Evolutionary conservation across 2,113 vertebrate genomes (phyloP).

Genomic region (Mirza zaza): DNA sequence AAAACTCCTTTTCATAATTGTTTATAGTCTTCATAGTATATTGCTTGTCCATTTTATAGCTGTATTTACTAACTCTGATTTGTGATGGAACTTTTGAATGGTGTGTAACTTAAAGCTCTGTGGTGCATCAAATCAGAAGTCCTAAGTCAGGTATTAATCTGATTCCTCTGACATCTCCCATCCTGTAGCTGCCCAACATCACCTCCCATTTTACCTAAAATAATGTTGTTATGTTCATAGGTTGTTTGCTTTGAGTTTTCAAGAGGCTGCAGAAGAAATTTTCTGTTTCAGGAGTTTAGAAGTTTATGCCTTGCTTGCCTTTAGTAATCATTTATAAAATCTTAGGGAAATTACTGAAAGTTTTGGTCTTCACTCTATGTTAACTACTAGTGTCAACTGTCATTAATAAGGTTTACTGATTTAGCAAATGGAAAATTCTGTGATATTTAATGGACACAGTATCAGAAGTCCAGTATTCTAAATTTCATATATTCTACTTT

Average conservation of each 20-base stretch:
- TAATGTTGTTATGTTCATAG: background rate
- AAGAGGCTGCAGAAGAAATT: background rate
- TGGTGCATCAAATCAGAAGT: background rate
- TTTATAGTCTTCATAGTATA: background rate
- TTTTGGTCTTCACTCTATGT: background rate
- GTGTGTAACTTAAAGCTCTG: background rate
- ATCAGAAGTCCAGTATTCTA: background rate
- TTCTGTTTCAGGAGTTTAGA: background rate
- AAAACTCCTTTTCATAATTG: background rate
- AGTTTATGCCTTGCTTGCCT: background rate
- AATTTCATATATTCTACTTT: constrained; percentile 46
- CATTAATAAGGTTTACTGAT: background rate
- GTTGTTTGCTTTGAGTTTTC: background rate
- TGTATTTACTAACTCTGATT: background rate
- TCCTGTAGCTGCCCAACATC: background rate
- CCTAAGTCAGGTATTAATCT: background rate
- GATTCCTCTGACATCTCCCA: background rate
- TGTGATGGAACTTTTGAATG: background rate
- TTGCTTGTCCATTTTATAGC: background rate
- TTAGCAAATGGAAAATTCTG: background rate
- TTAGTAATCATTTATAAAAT: background rate
- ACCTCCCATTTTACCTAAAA: constrained; percentile 5
- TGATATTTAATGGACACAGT: background rate
- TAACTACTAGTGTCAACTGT: background rate
- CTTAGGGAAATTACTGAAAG: background rate